Base-by-base conservation (phyloP, 2,888 invertebrate species). In the Standfussiana lucernea region DNA sequence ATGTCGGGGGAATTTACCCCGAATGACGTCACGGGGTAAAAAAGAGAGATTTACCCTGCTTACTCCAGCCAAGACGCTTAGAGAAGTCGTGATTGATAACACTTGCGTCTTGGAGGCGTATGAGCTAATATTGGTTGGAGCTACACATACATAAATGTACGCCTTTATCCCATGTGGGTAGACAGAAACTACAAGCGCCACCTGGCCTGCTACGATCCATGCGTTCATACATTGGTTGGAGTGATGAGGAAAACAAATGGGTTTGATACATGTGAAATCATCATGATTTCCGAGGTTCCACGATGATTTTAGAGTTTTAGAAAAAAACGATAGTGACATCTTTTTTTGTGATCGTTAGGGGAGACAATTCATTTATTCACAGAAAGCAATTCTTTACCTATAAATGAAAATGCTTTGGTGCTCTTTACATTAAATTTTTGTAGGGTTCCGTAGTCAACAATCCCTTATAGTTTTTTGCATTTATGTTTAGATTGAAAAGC, bases 21-120 rank as follows among this genome's bases (percentile, higher is more conserved):
- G 59, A 71, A 78, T 71, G 75, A 75, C 40, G 72, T 47, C 61
- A 77, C 74, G 72, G 84, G 86, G 89, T 91, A 90, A 93, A 93
- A 92, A 92, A 92, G 92, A 92, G 90, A 91, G 93, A 93, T 93
- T 93, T 92, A 89, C 92, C 88, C 90, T 61, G 61, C 35, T 61
- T 61, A 61, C 61, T 21, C 5, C 86, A 78, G 77, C 88, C 88
- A 87, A 90, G 90, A 87, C 89, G 91, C 83, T 84, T 83, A 85
- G 84, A 88, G 86, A 84, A 77, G 74, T 72, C 69, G 91, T 93
- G 93, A 93, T 93, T 93, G 93, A 93, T 93, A 92, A 91, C 90
- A 84, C 79, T 75, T 83, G 79, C 80, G 84, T 80, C 75, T 71
- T 28, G 76, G 67, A 64, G 24, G 89, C 87, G 85, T 75, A 75